Percentiles rank a stretch among this genome's conserved stretches.
These are phyloP conservation scores for Sarcophaga subvicina DNA, from an alignment of 2,888 invertebrate species.

Conservation along the genomic window DNA sequence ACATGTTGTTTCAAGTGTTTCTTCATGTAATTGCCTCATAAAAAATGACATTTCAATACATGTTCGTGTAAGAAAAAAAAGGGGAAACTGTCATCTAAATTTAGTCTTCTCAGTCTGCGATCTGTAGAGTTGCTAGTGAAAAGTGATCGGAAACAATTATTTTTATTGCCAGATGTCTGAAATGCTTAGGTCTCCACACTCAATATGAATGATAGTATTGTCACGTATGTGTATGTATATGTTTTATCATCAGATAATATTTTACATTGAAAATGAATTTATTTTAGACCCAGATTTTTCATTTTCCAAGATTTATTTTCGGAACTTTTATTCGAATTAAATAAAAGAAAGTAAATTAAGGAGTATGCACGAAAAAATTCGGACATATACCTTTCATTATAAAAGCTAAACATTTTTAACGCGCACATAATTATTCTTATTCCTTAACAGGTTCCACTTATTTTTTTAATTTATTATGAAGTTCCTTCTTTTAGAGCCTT, in stretches of 20 bases:
- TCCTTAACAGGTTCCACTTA: too few species aligned
- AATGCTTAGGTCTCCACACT: neutral
- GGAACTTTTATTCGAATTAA: too few species aligned
- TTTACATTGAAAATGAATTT: neutral
- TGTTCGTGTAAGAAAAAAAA: conserved; percentile 19
- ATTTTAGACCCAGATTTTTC: neutral
- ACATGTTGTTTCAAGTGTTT: conserved; percentile 60
- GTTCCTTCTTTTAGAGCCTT: too few species aligned
- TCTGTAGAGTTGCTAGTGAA: neutral
- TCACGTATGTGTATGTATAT: neutral
- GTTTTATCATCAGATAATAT: neutral
- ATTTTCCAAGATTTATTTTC: neutral
- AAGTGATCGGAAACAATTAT: neutral
- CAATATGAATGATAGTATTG: neutral
- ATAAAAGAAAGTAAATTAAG: too few species aligned
- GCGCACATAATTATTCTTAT: too few species aligned
- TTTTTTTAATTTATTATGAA: too few species aligned
- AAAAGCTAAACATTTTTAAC: too few species aligned
- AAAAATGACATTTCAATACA: conserved; percentile 63
- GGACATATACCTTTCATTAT: too few species aligned
- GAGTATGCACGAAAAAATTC: too few species aligned
- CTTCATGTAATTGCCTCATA: conserved; percentile 65
- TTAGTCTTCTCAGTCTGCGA: conserved; percentile 2
- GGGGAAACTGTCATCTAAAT: conserved; percentile 46
- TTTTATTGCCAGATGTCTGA: conserved; percentile 55